Evolutionary conservation across 2,888 invertebrate species (phyloP).

Genomic region (Hermaeophaga mercurialis): DNA sequence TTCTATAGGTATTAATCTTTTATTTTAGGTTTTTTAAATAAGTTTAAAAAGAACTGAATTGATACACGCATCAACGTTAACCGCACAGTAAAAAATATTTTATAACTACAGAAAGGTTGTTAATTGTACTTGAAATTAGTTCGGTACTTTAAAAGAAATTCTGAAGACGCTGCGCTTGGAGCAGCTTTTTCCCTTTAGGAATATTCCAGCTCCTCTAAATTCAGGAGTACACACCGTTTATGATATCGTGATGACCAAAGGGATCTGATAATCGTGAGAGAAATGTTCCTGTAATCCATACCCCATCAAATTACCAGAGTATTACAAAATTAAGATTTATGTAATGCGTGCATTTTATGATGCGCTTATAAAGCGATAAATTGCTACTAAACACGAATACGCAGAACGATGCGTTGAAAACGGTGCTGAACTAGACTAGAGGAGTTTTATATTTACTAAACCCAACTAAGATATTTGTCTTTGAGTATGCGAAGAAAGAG

Average conservation of each 20-base stretch:
- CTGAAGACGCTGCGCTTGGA: background rate
- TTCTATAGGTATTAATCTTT: too few relatives aligned
- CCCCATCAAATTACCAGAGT: conserved; percentile 24
- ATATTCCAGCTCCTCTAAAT: background rate
- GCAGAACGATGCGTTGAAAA: background rate
- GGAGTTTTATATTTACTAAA: too few relatives aligned
- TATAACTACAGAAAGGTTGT: too few relatives aligned
- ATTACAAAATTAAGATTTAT: conserved; percentile 35
- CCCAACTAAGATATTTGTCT: too few relatives aligned
- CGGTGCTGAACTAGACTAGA: too few relatives aligned
- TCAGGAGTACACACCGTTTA: conserved; percentile 15
- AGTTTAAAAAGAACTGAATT: too few relatives aligned
- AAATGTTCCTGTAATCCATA: conserved; percentile 25
- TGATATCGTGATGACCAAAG: conserved; percentile 18
- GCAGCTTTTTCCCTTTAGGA: background rate
- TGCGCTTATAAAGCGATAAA: conserved; percentile 9
- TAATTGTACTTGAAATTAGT: too few relatives aligned
- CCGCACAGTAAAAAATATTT: too few relatives aligned
- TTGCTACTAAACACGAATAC: conserved; percentile 25
- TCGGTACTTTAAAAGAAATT: too few relatives aligned
- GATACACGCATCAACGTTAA: too few relatives aligned
- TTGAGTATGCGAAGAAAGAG: too few relatives aligned
- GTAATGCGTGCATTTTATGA: conserved; percentile 25
- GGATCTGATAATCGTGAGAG: conserved; percentile 22
- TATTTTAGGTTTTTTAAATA: too few relatives aligned